Evolutionary conservation across 2,113 vertebrate species (phyloP).

Genomic region (Zapornia atra): DNA sequence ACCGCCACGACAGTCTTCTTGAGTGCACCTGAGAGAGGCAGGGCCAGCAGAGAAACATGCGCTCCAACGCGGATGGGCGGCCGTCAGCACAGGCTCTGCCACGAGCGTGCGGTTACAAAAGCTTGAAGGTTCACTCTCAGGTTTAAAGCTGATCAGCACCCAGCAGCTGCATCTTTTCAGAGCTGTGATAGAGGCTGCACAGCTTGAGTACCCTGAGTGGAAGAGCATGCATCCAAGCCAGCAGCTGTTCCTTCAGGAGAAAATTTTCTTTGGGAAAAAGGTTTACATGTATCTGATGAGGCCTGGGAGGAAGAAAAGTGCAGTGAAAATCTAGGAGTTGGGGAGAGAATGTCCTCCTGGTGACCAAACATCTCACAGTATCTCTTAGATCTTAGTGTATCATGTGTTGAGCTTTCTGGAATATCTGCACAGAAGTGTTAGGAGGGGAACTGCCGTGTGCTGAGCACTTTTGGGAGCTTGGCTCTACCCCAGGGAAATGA

Average conservation of each 20-base stretch:
- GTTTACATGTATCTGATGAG: not conserved
- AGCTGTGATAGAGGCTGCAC: not conserved
- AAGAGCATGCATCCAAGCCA: not conserved
- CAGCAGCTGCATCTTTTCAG: not conserved
- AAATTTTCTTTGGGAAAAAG: not conserved
- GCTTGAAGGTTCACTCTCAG: not conserved
- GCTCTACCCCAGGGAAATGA: not conserved
- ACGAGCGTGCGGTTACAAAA: not conserved
- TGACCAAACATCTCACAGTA: not conserved
- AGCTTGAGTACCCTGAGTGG: fast-evolving
- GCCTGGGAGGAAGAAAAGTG: not conserved
- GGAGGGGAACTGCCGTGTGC: not conserved
- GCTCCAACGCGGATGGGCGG: not conserved
- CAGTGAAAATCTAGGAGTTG: not conserved
- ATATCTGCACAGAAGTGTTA: not conserved
- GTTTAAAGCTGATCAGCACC: not conserved
- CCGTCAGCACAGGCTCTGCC: not conserved
- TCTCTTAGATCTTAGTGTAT: not conserved
- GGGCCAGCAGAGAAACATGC: not conserved
- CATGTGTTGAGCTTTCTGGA: not conserved
- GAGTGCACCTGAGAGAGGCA: not conserved
- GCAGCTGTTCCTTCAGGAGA: not conserved
- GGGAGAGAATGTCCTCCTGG: not conserved
- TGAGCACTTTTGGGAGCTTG: not conserved
- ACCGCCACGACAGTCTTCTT: not conserved